Evolutionary conservation across 2,113 vertebrate species (phyloP).

Genomic region (Diadophis punctatus): DNA sequence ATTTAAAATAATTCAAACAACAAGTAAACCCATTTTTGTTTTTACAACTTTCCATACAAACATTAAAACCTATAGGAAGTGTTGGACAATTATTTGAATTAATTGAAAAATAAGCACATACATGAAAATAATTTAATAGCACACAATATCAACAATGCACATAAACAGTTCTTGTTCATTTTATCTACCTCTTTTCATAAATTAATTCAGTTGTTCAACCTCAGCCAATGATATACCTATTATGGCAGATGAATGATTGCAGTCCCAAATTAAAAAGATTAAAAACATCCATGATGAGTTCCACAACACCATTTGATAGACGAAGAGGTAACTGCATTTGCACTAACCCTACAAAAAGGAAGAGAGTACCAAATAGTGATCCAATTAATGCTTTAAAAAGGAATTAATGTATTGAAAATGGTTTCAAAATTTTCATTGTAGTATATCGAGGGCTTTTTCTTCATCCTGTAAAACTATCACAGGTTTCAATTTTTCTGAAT

Average conservation of each 20-base stretch:
- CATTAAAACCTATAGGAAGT: background rate
- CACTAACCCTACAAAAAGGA: background rate
- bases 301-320: background rate
- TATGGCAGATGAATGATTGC: background rate
- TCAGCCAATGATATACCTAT: background rate
- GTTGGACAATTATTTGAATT: background rate
- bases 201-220: background rate
- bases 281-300: background rate
- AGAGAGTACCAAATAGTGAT: background rate
- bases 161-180: background rate
- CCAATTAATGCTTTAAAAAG: background rate
- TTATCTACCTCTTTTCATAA: background rate
- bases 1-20: background rate
- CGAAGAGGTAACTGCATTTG: background rate
- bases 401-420: background rate
- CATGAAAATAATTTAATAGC: background rate
- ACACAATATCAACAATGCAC: background rate
- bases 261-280: background rate
- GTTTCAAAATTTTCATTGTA: background rate
- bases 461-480: background rate
- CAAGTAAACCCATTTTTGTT: background rate
- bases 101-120: background rate
- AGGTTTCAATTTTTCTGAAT: background rate
- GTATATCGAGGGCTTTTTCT: background rate
- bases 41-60: background rate